Conservation (phyloP, 2,113 vertebrate genomes). For the Oriolus oriolus region DNA sequence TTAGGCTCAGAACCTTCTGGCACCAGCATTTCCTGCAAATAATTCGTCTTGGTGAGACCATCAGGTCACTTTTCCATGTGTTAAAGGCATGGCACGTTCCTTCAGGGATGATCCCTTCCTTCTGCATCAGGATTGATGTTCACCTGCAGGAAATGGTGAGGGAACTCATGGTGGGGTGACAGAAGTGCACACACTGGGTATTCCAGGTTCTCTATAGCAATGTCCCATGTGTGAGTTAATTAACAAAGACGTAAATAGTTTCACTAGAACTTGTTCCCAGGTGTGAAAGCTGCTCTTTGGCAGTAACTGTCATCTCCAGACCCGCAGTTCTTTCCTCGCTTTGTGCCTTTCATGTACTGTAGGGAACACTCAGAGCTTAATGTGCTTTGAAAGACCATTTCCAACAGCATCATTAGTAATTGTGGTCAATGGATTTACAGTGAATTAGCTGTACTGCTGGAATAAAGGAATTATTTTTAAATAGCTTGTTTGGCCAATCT, state of each 20-base stretch:
- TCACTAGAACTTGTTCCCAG: neutral
- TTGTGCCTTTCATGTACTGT: neutral
- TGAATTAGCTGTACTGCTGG: neutral
- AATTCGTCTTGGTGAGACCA: neutral
- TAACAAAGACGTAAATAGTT: neutral
- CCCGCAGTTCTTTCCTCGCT: neutral
- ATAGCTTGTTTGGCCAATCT: neutral
- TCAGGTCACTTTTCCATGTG: neutral
- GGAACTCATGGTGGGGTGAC: neutral
- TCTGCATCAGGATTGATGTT: neutral
- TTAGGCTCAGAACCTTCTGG: neutral
- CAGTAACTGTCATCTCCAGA: neutral
- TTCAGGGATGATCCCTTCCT: neutral
- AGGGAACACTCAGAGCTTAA: neutral
- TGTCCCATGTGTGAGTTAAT: neutral
- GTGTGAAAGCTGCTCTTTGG: neutral
- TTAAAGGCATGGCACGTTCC: neutral
- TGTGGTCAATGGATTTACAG: neutral
- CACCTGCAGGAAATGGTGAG: neutral
- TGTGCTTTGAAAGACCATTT: neutral
- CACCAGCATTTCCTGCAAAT: neutral
- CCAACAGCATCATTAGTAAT: neutral
- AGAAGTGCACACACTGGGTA: fast-evolving
- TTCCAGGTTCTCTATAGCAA: neutral
- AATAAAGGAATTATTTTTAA: neutral